Evolutionary conservation across 2,113 vertebrate species (phyloP), one percentile per base, ranked within the genome.

Genomic region (Urocolius indicus): DNA sequence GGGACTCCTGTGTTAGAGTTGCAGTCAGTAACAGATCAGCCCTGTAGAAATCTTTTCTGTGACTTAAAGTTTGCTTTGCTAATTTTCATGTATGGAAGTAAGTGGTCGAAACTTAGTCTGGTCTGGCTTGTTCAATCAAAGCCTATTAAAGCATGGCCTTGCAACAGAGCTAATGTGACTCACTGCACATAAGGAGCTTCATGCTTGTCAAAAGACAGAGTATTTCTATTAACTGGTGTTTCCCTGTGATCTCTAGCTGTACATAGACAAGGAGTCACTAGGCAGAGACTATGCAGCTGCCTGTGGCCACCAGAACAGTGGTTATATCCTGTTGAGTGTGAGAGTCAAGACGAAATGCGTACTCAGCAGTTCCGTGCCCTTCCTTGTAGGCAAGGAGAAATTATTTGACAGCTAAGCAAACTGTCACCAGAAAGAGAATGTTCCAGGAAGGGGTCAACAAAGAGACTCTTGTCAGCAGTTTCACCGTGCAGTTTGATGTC

Each of bases 291-390:
- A 20, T 76, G 94, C 87, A 91, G 94, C 92, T 94, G 94, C 90
- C 63, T 38, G 93, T 96, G 92, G 85, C 94, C 71, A 43, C 79
- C 58, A 94, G 97, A 98, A 97, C 98, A 98, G 98, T 98, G 97
- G 96, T 97, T 95, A 82, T 97, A 98, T 99, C 99, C 98, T 99
- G 98, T 98, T 97, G 97, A 69, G 95, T 98, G 97, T 91, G 95
- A 93, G 92, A 95, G 94, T 89, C 75, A 94, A 90, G 97, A 96
- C 97, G 97, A 97, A 97, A 87, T 98, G 98, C 98, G 24, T 95
- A 94, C 97, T 99, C 99, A 99, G 99, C 99, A 98, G 90, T 99
- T 99, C 98, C 13, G 95, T 89, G 97, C 98, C 98, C 98, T 99
- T 99, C 98, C 98, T 98, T 13, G n/a, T 87, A 94, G 92, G 92